Percentiles rank a stretch among this genome's conserved stretches.
Conservation (phyloP, 2,113 vertebrate species). For the Sclerurus mexicanus region DNA sequence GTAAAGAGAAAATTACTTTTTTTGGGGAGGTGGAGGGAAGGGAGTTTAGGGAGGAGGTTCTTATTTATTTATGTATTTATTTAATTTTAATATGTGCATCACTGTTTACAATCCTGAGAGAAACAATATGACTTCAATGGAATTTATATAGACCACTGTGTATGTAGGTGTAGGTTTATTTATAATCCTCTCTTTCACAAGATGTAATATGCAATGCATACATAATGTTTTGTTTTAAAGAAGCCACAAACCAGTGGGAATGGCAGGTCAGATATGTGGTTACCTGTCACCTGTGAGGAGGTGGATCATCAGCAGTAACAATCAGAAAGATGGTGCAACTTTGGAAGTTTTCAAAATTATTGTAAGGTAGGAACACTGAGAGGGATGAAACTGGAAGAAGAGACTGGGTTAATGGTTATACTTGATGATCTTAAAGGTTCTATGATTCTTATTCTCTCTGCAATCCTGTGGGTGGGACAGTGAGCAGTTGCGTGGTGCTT, state of each 20-base stretch:
- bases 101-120: not conserved
- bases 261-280: not conserved
- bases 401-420: not conserved
- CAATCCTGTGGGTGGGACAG: accelerated
- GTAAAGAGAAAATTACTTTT: not conserved
- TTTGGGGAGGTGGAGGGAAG: accelerated
- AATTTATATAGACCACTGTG: not conserved
- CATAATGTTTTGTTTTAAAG: not conserved
- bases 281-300: not conserved
- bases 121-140: not conserved
- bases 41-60: accelerated
- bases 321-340: not conserved
- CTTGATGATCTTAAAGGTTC: not conserved
- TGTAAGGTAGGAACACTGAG: not conserved
- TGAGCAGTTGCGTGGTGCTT: not conserved
- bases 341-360: not conserved
- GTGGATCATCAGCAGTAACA: not conserved
- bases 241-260: not conserved
- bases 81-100: not conserved
- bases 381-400: not conserved
- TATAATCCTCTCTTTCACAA: not conserved
- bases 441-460: not conserved
- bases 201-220: not conserved
- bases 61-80: not conserved
- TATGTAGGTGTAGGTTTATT: not conserved